A percentile compares a stretch with the other conserved stretches of the same genome.
phyloP scores from a whole-genome alignment of 2,888 invertebrate genomes.

The Thelaira solivaga region DNA sequence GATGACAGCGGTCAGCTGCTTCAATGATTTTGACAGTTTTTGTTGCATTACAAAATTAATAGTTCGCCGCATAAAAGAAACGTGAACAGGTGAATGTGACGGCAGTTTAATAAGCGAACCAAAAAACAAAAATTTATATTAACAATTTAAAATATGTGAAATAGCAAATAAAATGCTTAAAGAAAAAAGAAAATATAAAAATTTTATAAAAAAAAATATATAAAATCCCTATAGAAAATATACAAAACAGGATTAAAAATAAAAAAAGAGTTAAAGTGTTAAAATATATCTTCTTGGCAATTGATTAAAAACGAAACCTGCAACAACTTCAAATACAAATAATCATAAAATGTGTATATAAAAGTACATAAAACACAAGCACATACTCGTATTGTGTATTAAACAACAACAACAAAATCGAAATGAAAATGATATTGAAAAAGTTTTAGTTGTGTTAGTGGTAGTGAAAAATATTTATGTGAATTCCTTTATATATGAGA shows the following conservation, averaged over 20 bases:
- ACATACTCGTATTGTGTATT: no score
- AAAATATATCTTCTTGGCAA: no score
- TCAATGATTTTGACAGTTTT: conserved; percentile 14
- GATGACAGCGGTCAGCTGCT: conserved; percentile 54
- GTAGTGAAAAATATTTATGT: not conserved
- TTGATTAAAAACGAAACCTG: no score
- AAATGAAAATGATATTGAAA: not conserved
- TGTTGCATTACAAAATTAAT: not conserved
- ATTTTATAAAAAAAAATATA: not conserved
- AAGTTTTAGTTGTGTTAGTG: not conserved
- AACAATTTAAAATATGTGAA: conserved; percentile 16
- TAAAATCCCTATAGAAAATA: not conserved
- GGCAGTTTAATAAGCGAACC: conserved; percentile 28
- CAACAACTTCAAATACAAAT: no score
- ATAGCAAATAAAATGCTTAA: conserved; percentile 3
- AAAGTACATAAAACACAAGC: no score
- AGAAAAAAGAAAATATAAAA: not conserved
- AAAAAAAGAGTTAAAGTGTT: not conserved
- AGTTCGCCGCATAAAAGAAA: conserved; percentile 57
- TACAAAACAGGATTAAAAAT: not conserved
- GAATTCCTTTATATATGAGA: not conserved
- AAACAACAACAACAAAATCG: not conserved
- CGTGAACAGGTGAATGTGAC: conserved; percentile 52
- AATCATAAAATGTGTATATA: no score
- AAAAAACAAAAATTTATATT: no score